Percentiles rank a stretch among this genome's conserved stretches.
Conservation (phyloP, 2,888 invertebrate genomes). For the Orthonevra nobilis region DNA sequence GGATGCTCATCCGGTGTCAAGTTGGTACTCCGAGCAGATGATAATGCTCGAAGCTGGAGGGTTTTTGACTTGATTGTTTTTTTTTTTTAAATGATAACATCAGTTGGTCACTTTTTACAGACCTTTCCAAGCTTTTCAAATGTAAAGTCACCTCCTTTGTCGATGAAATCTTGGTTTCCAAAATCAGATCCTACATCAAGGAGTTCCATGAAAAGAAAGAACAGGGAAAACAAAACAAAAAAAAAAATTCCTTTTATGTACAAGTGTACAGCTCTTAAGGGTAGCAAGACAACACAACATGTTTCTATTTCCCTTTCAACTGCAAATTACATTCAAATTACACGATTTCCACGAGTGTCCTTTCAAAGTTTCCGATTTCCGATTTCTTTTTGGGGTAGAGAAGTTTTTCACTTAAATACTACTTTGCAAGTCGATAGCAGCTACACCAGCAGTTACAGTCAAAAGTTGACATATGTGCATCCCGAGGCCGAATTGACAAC, state of each 20-base stretch:
- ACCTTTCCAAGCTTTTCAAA: too few relatives aligned
- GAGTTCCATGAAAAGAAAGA: too few relatives aligned
- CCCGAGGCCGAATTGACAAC: slow-evolving; percentile 78
- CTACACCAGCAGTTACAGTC: slow-evolving; percentile 67
- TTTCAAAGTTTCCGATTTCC: slow-evolving; percentile 79
- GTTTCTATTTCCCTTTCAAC: slow-evolving; percentile 70
- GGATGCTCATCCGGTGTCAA: slow-evolving; percentile 56
- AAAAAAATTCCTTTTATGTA: background rate
- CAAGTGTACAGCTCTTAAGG: background rate
- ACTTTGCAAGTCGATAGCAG: slow-evolving; percentile 60
- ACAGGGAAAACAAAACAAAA: too few relatives aligned
- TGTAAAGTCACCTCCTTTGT: too few relatives aligned
- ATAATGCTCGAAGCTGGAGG: background rate
- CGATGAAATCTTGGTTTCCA: too few relatives aligned
- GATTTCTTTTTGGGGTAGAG: slow-evolving; percentile 71
- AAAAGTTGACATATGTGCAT: slow-evolving; percentile 80
- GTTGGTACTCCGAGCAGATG: slow-evolving; percentile 18
- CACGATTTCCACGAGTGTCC: slow-evolving; percentile 79
- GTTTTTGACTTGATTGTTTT: slow-evolving; percentile 11
- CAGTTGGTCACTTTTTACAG: too few relatives aligned
- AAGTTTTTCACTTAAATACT: slow-evolving; percentile 68
- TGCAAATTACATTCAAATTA: slow-evolving; percentile 80
- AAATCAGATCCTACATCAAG: too few relatives aligned
- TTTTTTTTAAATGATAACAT: slow-evolving; percentile 15
- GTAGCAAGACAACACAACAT: slow-evolving; percentile 37